These are phyloP conservation scores for Martes martes DNA, from an alignment of 2,113 vertebrate genomes.

Conservation along the genomic window DNA sequence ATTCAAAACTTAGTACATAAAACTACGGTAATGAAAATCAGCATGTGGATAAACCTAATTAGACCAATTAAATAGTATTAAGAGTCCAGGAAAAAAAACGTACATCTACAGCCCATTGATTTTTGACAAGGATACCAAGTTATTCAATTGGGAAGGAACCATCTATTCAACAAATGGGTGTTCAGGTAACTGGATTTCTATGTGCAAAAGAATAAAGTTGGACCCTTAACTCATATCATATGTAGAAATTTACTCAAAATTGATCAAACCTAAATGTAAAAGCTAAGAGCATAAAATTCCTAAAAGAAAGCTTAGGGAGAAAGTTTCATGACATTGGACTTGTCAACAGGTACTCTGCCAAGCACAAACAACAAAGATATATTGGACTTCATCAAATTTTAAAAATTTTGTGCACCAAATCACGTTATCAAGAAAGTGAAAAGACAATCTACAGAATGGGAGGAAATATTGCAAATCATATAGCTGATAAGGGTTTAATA, in stretches of 20 bases:
- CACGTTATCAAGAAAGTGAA: no score
- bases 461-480: not conserved
- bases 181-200: not conserved
- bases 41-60: not conserved
- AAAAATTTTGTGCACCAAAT: not conserved
- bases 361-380: not conserved
- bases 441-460: no score
- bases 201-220: not conserved
- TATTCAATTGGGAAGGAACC: not conserved
- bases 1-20: not conserved
- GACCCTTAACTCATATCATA: not conserved
- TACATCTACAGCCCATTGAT: not conserved
- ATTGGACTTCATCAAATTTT: not conserved
- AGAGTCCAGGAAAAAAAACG: not conserved
- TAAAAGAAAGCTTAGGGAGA: not conserved
- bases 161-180: not conserved
- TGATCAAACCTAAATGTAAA: not conserved
- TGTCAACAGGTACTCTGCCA: not conserved
- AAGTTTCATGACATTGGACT: not conserved
- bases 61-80: not conserved
- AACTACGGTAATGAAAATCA: not conserved
- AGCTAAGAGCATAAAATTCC: not conserved
- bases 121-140: not conserved
- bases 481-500: not conserved
- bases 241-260: not conserved